These are phyloP conservation scores for Monochamus alternatus DNA, from an alignment of 2,888 invertebrate species.

Conservation along the genomic window DNA sequence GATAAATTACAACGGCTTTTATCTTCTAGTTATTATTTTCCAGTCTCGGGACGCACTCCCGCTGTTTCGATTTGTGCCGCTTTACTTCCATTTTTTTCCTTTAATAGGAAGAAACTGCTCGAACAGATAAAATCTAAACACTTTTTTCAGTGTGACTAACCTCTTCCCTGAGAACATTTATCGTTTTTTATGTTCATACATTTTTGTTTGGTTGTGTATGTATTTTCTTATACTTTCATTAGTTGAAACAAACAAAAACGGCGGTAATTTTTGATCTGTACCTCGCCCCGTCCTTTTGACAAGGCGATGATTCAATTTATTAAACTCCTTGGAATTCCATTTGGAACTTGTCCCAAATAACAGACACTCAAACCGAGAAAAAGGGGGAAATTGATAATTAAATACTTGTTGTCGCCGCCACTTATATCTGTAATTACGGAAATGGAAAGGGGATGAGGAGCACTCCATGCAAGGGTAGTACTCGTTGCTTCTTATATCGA, in stretches of 20 bases:
- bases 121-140: too few relatives aligned
- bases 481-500: conserved; percentile 8
- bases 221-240: too few relatives aligned
- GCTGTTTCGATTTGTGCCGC: too few relatives aligned
- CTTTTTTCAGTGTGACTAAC: too few relatives aligned
- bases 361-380: conserved; percentile 13
- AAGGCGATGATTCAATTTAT: conserved; percentile 26
- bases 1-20: not conserved
- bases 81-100: too few relatives aligned
- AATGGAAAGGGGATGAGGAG: conserved; percentile 25
- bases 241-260: too few relatives aligned
- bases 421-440: conserved; percentile 33
- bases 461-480: conserved; percentile 3
- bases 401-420: conserved; percentile 33
- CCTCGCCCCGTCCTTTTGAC: not conserved
- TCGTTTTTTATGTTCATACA: too few relatives aligned
- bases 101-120: too few relatives aligned
- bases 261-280: too few relatives aligned
- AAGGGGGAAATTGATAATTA: conserved; percentile 31
- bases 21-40: not conserved
- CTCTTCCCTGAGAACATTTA: too few relatives aligned
- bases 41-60: too few relatives aligned
- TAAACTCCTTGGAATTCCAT: conserved; percentile 30
- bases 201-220: too few relatives aligned
- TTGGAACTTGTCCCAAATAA: conserved; percentile 30